Evolutionary conservation across 2,888 invertebrate genomes (phyloP), one percentile per base, ranked within the genome.

Genomic region (Eumerus sabulonum): DNA sequence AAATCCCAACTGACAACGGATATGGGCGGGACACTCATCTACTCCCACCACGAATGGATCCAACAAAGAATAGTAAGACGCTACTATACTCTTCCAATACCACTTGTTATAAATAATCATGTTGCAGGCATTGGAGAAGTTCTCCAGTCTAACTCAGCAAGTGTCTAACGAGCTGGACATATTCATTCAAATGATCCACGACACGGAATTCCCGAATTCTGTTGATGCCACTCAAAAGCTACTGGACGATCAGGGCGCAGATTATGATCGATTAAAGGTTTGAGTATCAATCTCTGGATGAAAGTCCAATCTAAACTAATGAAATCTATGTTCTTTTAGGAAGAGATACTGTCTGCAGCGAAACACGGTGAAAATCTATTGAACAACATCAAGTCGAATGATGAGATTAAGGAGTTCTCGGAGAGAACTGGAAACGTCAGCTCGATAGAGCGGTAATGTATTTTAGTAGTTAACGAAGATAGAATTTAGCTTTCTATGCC

Each of bases 1-100:
- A 91, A 92, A 82, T 93, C 93, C 83, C 96, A 97, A 88, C 90
- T 98, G 83, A 98, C 98, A 0, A 91, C 93, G 35, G 98, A 98
- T 87, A 92, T 99, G 76, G 97, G 96, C 1, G 98, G 98, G 1
- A 92, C 93, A 79, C 90, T 98, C 82, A 93, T 94, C 77, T 98
- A 98, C 90, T 95, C 96, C 84, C 97, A 98, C 88, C 93, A 96
- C 67, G 96, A 97, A 86, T 99, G 98, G 98, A 97, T 98, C 86
- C 95, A 98, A 86, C 97, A 98, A 89, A 92, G 98, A 90, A 95
- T 97, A 89, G 98, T 98, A 89, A 92, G 27, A 7, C 27, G 93
- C 90, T 35, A 1, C 14, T 1, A 13, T 0, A 0, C 16, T 38
- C 17, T 36, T 59, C 7, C 11, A 36, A 36, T 36, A 36, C n/a